Conservation (phyloP, 2,888 invertebrate species). For the Protophormia terraenovae region DNA sequence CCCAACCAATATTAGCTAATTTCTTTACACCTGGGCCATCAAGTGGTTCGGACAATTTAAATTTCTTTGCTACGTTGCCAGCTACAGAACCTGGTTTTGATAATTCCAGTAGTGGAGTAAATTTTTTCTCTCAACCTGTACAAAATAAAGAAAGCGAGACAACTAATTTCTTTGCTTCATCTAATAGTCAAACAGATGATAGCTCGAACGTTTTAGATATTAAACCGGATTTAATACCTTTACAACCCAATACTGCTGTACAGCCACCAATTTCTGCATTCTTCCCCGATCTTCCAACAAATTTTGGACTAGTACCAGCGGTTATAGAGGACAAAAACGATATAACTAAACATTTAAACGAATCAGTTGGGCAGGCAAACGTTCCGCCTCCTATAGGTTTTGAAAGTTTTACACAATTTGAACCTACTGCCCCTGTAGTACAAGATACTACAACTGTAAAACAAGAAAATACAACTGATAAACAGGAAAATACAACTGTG, state of each 20-base stretch:
- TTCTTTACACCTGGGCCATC: conserved; percentile 67
- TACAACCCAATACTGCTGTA: conserved; percentile 22
- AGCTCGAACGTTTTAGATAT: neutral
- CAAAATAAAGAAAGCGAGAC: neutral
- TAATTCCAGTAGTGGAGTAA: neutral
- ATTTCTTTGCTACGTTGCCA: conserved; percentile 65
- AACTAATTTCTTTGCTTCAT: neutral
- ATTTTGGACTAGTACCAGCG: conserved; percentile 37
- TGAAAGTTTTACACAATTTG: conserved; percentile 35
- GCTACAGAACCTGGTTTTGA: neutral
- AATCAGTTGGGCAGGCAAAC: neutral
- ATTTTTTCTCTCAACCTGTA: conserved; percentile 38
- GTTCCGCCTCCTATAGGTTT: conserved; percentile 46
- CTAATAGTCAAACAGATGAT: neutral
- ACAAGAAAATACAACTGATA: too few species aligned
- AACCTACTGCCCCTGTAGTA: neutral
- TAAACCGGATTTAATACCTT: conserved; percentile 37
- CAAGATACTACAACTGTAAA: neutral
- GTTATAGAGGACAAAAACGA: conserved; percentile 6
- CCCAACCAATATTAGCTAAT: conserved; percentile 64
- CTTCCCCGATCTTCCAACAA: conserved; percentile 58
- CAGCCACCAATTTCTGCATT: conserved; percentile 31
- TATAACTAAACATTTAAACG: conserved; percentile 4
- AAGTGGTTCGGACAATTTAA: conserved; percentile 42
- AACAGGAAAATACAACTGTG: conserved; percentile 2